Conservation (phyloP, 2,888 invertebrate species). For the Zhengitettix transpicula region DNA sequence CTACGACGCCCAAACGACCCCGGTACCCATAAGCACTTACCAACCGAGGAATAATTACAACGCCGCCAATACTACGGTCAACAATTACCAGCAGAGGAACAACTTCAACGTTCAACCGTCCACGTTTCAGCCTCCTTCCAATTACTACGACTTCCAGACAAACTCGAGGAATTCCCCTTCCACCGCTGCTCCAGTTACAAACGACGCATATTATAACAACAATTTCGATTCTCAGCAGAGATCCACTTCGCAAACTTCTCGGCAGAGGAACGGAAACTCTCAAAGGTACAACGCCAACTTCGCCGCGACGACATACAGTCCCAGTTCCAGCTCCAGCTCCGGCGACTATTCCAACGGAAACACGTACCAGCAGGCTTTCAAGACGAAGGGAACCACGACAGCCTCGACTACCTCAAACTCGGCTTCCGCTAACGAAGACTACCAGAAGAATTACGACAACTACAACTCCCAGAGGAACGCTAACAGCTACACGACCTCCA, state of each 20-base stretch:
- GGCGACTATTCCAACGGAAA: neutral
- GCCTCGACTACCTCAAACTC: neutral
- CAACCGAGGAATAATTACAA: neutral
- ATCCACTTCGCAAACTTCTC: no score
- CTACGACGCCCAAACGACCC: neutral
- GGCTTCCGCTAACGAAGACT: slow-evolving; percentile 3
- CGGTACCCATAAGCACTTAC: neutral
- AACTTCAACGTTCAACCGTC: neutral
- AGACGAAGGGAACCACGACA: neutral
- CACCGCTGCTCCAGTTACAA: no score
- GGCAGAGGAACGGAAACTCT: neutral
- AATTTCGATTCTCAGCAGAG: no score
- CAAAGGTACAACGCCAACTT: neutral
- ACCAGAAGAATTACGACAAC: slow-evolving; percentile 5
- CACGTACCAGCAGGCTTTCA: neutral
- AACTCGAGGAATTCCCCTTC: slow-evolving; percentile 4
- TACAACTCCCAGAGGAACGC: neutral
- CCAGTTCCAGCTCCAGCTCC: neutral
- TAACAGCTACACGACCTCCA: neutral
- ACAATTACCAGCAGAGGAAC: neutral
- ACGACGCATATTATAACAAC: no score
- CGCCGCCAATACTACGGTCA: neutral
- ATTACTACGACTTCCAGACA: slow-evolving; percentile 9
- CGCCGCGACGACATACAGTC: neutral
- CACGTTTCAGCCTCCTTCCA: neutral